Base-by-base conservation (phyloP, 2,113 vertebrate species). In the Gobiocypris rarus region DNA sequence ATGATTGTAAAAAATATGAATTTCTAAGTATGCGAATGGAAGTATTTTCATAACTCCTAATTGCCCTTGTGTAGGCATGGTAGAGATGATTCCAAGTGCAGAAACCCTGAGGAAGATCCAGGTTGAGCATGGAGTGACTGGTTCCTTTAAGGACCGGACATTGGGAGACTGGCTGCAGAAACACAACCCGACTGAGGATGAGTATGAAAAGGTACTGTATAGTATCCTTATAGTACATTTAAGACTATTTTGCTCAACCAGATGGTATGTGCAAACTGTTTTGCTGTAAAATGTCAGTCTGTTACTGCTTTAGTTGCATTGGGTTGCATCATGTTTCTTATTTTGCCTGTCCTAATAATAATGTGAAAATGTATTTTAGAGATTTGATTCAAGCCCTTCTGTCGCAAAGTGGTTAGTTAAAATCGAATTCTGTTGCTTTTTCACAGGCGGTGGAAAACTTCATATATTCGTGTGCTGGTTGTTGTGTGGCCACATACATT, bases 21-120 rank as follows among this genome's bases (percentile, higher is more conserved):
- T 34, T 28, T 73, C 38, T 26, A 22, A 19, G 34, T 17, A 24
- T 26, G 6, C 5, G 3, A 24, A 41, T 74, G 34, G 14, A 71
- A 26, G 14, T 28, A 0, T 22, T 48, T 70, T 43, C 2, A 61
- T 48, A 19, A 43, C 28, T 58, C n/a, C 28, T 54, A 9, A 41
- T 75, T 63, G 5, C 13, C 19, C 9, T 34, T 74, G 3, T 75
- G 80, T 89, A 97, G 97, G 97, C 17, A 97, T 99, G 97, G 98
- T 99, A 86, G 97, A 99, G 93, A 96, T 99, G 97, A 99, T 99
- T 87, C 97, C 98, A 84, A 97, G 96, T 0, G 96, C 98, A 0
- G 98, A 99, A 91, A 99, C 98, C 3, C 92, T 99, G 83, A 95
- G 98, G 82, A 98, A 96, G 91, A 99, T 99, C 93, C 98, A 99